phyloP scores from a whole-genome alignment of 2,113 vertebrate species.

The Crypturellus undulatus region DNA sequence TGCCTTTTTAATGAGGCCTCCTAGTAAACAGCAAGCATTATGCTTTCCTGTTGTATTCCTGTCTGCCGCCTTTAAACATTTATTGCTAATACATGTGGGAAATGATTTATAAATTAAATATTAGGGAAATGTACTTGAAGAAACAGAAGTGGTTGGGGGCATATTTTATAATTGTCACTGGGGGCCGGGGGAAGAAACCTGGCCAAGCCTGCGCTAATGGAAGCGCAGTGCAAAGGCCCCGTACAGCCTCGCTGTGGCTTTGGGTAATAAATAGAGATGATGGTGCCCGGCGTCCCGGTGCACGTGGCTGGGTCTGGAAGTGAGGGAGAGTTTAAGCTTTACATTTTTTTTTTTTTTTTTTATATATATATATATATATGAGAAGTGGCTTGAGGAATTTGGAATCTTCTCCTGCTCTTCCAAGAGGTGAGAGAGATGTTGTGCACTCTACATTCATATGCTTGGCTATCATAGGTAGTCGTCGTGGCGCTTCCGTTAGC shows the following conservation, averaged over 20 bases:
- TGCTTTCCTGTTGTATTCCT: slow-evolving; percentile 79
- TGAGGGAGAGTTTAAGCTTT: neutral
- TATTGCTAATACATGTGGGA: slow-evolving; percentile 81
- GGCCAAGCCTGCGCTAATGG: slow-evolving; percentile 72
- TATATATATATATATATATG: no score
- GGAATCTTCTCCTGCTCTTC: neutral
- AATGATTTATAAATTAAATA: slow-evolving; percentile 87
- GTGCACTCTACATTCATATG: neutral
- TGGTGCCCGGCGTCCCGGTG: neutral
- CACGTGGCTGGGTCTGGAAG: neutral
- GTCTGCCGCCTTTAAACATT: slow-evolving; percentile 81
- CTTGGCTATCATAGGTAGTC: neutral
- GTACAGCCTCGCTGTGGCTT: slow-evolving; percentile 50
- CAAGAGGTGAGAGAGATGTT: fast-evolving
- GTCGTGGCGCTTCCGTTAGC: neutral
- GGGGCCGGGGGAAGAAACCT: slow-evolving; percentile 51
- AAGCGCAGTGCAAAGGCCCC: slow-evolving; percentile 36
- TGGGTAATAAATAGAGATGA: slow-evolving; percentile 63
- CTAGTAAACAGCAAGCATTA: slow-evolving; percentile 75
- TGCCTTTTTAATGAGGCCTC: slow-evolving; percentile 87
- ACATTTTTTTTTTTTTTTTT: no score
- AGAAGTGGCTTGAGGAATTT: neutral
- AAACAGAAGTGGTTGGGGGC: slow-evolving; percentile 43
- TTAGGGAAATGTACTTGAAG: slow-evolving; percentile 80
- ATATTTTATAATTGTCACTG: slow-evolving; percentile 69